Evolutionary conservation across 64 coral and sea anemone genomes (phyloP).

Genomic region (Pachyseris speciosa): DNA sequence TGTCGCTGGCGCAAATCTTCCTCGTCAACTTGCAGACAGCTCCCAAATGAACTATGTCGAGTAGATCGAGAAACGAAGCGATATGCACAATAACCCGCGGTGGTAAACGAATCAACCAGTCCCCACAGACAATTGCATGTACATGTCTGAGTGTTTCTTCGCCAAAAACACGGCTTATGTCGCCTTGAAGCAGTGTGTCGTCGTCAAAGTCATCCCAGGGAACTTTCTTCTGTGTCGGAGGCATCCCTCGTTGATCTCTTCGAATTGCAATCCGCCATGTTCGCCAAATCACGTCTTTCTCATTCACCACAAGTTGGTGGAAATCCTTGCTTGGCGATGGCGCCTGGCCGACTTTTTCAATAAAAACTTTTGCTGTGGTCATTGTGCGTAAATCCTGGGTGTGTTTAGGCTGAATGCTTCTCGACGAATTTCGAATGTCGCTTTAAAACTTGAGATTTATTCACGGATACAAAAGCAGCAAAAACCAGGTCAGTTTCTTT

Average conservation of each 20-base stretch:
- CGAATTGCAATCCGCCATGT: conserved; percentile 72
- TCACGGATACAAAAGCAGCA: not conserved
- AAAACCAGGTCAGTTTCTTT: not conserved
- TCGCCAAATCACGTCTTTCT: conserved; percentile 68
- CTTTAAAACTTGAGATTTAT: not conserved
- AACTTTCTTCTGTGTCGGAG: conserved; percentile 66
- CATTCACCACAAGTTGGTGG: conserved; percentile 67
- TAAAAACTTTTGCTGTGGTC: conserved; percentile 44
- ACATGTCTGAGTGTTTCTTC: conserved; percentile 70
- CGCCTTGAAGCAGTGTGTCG: conserved; percentile 60
- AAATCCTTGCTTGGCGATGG: conserved; percentile 78
- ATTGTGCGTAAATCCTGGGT: not conserved
- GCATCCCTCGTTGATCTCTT: conserved; percentile 60
- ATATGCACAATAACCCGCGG: conserved; percentile 39
- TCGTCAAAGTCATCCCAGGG: conserved; percentile 70
- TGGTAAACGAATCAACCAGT: conserved; percentile 66
- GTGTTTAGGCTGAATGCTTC: not conserved
- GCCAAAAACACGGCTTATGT: conserved; percentile 77
- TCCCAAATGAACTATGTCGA: conserved; percentile 61
- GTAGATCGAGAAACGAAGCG: conserved; percentile 42
- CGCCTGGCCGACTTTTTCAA: conserved; percentile 68
- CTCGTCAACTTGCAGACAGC: conserved; percentile 53
- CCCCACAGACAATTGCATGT: conserved; percentile 66
- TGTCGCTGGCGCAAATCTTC: conserved; percentile 61
- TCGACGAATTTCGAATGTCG: not conserved